Percentiles rank a stretch among this genome's conserved stretches.
These are phyloP conservation scores for Vesta saturnalis DNA, from an alignment of 2,888 invertebrate genomes.

Conservation along the genomic window DNA sequence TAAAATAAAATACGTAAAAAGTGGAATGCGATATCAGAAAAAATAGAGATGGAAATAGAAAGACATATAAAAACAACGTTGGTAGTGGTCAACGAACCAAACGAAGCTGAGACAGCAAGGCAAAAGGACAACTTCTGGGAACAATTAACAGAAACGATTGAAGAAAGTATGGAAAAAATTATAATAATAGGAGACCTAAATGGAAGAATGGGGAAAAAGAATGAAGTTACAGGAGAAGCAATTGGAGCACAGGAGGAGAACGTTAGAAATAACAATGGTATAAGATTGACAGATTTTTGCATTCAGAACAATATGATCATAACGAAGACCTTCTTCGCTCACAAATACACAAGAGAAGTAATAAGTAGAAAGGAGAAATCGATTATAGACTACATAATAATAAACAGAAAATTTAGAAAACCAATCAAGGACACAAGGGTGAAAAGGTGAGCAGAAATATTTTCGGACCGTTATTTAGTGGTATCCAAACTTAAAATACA, in stretches of 20 bases:
- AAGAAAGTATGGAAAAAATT: background rate
- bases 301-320: background rate
- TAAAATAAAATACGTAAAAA: background rate
- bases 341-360: background rate
- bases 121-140: background rate
- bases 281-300: background rate
- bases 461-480: background rate
- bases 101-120: background rate
- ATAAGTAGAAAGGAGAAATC: no score
- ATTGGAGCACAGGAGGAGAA: background rate
- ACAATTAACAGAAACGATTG: no score
- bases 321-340: no score
- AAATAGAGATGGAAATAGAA: no score
- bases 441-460: background rate
- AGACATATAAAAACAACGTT: background rate
- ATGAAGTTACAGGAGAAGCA: no score
- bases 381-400: no score
- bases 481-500: background rate
- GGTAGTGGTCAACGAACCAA: background rate
- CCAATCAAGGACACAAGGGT: background rate
- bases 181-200: background rate
- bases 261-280: background rate
- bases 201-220: no score
- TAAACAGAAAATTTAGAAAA: background rate
- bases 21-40: background rate